Evolutionary conservation across 1,140 invertebrate genomes (phyloP).

Genomic region (Teleogryllus occipitalis): DNA sequence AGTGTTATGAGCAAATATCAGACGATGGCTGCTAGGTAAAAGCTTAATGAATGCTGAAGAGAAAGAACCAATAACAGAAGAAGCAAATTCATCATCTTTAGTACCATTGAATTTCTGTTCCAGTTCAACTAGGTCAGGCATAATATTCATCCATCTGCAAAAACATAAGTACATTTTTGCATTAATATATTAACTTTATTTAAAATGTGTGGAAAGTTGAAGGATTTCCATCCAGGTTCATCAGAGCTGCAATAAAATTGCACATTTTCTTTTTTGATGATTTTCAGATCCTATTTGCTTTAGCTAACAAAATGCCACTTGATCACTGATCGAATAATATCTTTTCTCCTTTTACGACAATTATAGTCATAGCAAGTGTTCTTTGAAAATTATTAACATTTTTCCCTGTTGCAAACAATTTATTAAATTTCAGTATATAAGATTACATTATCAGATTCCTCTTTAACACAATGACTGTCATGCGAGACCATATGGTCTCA

Average conservation of each 20-base stretch:
- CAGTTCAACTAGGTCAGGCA: constrained; percentile 68
- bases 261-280: neutral
- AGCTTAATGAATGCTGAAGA: constrained; percentile 56
- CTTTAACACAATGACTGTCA: no score
- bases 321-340: neutral
- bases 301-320: neutral
- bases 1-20: constrained; percentile 58
- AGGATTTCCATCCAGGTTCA: neutral
- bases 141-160: constrained; percentile 56
- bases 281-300: neutral
- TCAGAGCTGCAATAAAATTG: neutral
- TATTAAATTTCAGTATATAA: neutral
- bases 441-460: no score
- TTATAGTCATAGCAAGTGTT: neutral
- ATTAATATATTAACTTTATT: neutral
- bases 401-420: neutral
- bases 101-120: constrained; percentile 37
- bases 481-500: no score
- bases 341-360: neutral
- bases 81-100: constrained; percentile 7
- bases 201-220: neutral
- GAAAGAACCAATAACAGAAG: constrained; percentile 29
- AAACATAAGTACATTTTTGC: neutral
- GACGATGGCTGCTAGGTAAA: constrained; percentile 42
- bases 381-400: neutral